phyloP scores from a whole-genome alignment of 2,888 invertebrate genomes.

The Parnassius mnemosyne region DNA sequence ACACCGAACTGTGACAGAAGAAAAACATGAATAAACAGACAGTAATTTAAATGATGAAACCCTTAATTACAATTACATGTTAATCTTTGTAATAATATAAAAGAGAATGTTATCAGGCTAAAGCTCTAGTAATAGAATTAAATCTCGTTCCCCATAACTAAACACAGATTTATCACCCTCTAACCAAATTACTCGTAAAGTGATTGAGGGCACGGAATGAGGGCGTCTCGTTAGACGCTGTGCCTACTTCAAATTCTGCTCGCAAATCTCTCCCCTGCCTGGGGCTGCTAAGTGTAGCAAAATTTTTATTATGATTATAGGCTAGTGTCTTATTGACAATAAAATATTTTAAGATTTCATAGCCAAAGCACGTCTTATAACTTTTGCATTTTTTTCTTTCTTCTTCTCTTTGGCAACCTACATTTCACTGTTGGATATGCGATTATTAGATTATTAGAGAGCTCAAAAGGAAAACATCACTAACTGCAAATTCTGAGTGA shows the following conservation, averaged over 20 bases:
- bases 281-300: conserved; percentile 25
- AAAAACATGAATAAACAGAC: background rate
- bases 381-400: no score
- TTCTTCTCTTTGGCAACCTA: no score
- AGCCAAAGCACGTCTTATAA: no score
- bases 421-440: no score
- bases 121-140: conserved; percentile 63
- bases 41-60: background rate
- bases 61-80: conserved; percentile 48
- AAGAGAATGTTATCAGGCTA: conserved; percentile 53
- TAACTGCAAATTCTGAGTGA: no score
- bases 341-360: conserved; percentile 6
- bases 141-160: conserved; percentile 54
- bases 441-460: no score
- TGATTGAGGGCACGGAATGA: conserved; percentile 56
- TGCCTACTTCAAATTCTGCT: conserved; percentile 58
- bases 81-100: conserved; percentile 67
- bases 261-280: conserved; percentile 36
- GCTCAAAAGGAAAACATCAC: no score
- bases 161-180: conserved; percentile 76
- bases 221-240: conserved; percentile 48
- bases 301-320: conserved; percentile 22
- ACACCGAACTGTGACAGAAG: no score
- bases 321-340: conserved; percentile 11
- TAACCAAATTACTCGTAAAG: conserved; percentile 71